Base-by-base conservation (phyloP, 2,113 vertebrate species). In the Gymnorhina tibicen region DNA sequence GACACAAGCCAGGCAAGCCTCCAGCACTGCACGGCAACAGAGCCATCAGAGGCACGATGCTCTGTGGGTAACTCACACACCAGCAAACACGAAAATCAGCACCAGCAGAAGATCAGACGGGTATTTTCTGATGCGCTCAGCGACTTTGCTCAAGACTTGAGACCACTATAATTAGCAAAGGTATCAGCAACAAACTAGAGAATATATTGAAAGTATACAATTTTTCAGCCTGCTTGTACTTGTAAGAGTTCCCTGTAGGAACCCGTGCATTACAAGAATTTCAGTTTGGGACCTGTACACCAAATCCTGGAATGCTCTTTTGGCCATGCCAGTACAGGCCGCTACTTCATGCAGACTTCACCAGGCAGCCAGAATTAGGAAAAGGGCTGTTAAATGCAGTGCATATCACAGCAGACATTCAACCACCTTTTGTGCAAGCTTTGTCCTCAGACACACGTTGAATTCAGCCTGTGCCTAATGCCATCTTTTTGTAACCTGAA, bases 1-100 rank as follows among this genome's bases (percentile, higher is more conserved):
- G 62, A 52, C 10, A 4, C 2, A 6, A 53, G 53, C 9, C 47
- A 66, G 56, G 30, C 60, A 42, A 67, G 44, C 10, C 46, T 80
- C 33, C 76, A 68, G 59, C 82, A 30, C 27, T 2, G 11, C 5
- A 35, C 0, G 0, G 70, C 59, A 64, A 11, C 58, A 42, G 53
- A 27, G 44, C 59, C 0, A 0, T 12, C 44, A 68, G 59, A 49
- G 60, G 42, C 70, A 70, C 0, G 0, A 27, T 6, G 32, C 28
- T 47, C 53, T 27, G 56, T 17, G 21, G 18, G 21, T 13, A 62
- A 26, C 35, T 63, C 39, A 13, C 0, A 9, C 49, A 37, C 32
- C 64, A 68, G 44, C 63, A 87, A 76, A 58, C 11, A 7, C 13
- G 2, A 15, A 2, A 1, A 56, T 3, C 52, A 50, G 44, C 67